Evolutionary conservation across 2,888 invertebrate species (phyloP).

Genomic region (Dicyrtoma fusca): DNA sequence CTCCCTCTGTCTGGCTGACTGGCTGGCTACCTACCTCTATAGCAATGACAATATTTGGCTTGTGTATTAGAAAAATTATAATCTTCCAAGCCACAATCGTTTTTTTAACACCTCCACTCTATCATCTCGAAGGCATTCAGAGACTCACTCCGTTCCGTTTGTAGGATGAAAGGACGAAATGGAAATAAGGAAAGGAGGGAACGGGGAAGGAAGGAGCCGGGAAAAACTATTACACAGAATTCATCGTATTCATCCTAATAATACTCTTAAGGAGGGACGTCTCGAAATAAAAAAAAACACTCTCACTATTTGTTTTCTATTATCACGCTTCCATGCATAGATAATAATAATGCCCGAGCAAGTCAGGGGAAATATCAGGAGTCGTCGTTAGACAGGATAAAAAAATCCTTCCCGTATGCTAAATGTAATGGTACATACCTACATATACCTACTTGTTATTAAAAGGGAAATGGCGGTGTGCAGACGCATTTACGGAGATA

Average conservation of each 20-base stretch:
- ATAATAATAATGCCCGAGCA: conserved; percentile 11
- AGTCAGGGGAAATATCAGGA: not conserved
- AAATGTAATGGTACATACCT: not conserved
- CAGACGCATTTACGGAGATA: no score
- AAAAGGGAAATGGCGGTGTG: no score
- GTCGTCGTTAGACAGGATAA: conserved; percentile 5
- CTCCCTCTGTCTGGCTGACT: no score
- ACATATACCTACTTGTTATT: not conserved
- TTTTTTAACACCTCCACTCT: conserved; percentile 19
- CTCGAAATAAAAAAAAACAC: conserved; percentile 32
- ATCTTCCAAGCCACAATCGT: conserved; percentile 43
- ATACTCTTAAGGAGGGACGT: conserved; percentile 21
- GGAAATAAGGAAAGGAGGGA: not conserved
- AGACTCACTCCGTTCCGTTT: no score
- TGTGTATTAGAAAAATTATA: conserved; percentile 48
- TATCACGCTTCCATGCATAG: conserved; percentile 35
- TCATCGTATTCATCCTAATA: conserved; percentile 21
- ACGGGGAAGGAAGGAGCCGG: no score
- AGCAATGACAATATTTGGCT: conserved; percentile 49
- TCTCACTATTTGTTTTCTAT: conserved; percentile 37
- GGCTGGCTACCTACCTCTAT: conserved; percentile 2
- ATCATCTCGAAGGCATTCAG: not conserved
- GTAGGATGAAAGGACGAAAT: not conserved
- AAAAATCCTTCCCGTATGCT: conserved; percentile 2
- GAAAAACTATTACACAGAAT: conserved; percentile 3